Conservation (phyloP, 2,113 vertebrate genomes). For the Siphamia tubifer region DNA sequence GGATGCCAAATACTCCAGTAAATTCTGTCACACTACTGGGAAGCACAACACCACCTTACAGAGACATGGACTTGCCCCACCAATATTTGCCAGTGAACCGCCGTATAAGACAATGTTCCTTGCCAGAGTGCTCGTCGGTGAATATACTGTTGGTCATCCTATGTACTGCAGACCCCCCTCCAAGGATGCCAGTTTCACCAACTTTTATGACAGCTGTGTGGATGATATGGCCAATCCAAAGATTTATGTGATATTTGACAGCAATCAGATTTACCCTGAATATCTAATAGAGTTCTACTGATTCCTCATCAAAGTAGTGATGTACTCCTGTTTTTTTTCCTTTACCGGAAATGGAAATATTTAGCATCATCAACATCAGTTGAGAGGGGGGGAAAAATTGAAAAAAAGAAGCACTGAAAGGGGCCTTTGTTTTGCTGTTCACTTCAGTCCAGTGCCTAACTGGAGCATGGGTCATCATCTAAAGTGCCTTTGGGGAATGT, state of each 20-base stretch:
- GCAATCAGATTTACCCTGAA: slow-evolving; percentile 97
- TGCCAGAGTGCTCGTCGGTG: slow-evolving; percentile 92
- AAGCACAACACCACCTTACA: slow-evolving; percentile 88
- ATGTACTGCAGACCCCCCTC: slow-evolving; percentile 92
- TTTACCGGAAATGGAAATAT: neutral
- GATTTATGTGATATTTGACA: slow-evolving; percentile 96
- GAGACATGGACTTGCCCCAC: slow-evolving; percentile 74
- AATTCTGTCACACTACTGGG: slow-evolving; percentile 91
- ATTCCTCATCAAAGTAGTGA: slow-evolving; percentile 25
- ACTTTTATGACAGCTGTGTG: slow-evolving; percentile 96
- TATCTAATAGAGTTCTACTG: slow-evolving; percentile 94
- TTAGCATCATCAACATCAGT: neutral
- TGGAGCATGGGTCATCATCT: slow-evolving; percentile 37
- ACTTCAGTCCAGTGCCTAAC: slow-evolving; percentile 19
- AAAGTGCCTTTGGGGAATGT: slow-evolving; percentile 68
- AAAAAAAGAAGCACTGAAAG: neutral
- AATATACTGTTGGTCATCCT: slow-evolving; percentile 88
- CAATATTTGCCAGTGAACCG: slow-evolving; percentile 76
- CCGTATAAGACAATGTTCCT: slow-evolving; percentile 92
- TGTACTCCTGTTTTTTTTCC: neutral
- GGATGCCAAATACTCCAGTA: slow-evolving; percentile 92
- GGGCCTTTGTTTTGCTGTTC: neutral
- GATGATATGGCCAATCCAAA: slow-evolving; percentile 92
- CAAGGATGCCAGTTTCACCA: slow-evolving; percentile 91
- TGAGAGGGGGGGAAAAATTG: neutral